These are phyloP conservation scores for Aleiodes alternator DNA, from an alignment of 2,888 invertebrate genomes.

Conservation along the genomic window DNA sequence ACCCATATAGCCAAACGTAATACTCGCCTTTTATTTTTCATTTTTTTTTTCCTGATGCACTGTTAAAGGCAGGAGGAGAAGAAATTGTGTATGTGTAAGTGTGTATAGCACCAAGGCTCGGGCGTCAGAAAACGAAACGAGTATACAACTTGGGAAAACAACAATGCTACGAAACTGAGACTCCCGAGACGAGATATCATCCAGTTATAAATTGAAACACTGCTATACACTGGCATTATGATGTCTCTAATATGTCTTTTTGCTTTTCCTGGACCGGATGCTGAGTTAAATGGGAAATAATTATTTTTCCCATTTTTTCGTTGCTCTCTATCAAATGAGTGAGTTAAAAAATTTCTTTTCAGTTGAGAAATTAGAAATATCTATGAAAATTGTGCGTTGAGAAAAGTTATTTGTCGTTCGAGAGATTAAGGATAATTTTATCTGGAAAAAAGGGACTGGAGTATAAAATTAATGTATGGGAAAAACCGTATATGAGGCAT, in stretches of 20 bases:
- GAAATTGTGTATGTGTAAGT: too few species aligned
- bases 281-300: neutral
- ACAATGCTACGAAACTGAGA: constrained; percentile 75
- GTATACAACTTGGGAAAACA: constrained; percentile 46
- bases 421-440: too few species aligned
- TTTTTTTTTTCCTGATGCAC: neutral
- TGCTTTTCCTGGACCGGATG: constrained; percentile 26
- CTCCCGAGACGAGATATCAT: constrained; percentile 73
- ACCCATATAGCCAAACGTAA: constrained; percentile 30
- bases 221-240: constrained; percentile 74
- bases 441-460: too few species aligned
- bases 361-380: too few species aligned
- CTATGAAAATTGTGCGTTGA: too few species aligned
- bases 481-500: too few species aligned
- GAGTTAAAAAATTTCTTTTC: too few species aligned
- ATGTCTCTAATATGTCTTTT: constrained; percentile 75
- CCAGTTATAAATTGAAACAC: constrained; percentile 75
- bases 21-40: neutral
- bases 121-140: constrained; percentile 44
- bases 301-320: neutral
- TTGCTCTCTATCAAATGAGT: too few species aligned
- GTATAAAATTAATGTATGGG: too few species aligned
- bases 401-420: too few species aligned
- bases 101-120: constrained; percentile 45
- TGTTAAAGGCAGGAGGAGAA: constrained; percentile 1